These are phyloP conservation scores for Argyrosomus japonicus DNA, from an alignment of 2,113 vertebrate species.

Conservation along the genomic window DNA sequence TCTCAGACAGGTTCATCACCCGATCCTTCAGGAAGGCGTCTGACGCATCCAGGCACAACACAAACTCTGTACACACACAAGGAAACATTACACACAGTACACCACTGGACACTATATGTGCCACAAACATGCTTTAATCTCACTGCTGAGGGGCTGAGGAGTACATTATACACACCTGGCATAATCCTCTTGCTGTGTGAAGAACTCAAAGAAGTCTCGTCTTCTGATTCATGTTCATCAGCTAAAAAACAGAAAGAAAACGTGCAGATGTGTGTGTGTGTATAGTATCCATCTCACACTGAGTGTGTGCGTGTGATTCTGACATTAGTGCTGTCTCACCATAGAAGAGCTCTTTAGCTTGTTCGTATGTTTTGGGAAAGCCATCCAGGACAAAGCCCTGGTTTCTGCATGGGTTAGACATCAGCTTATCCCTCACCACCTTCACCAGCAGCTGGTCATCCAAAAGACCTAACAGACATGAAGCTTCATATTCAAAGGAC, in stretches of 20 bases:
- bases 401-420: conserved; percentile 91
- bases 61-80: conserved; percentile 83
- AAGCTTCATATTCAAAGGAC: not conserved
- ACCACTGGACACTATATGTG: not conserved
- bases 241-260: conserved; percentile 54
- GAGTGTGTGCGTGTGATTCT: not conserved
- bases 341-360: conserved; percentile 89
- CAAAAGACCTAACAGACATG: conserved; percentile 79
- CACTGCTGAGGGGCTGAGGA: not conserved
- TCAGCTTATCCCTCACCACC: conserved; percentile 89
- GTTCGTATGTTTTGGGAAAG: conserved; percentile 89
- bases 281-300: not conserved
- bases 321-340: conserved; percentile 77
- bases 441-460: conserved; percentile 86
- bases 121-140: not conserved
- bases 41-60: conserved; percentile 87
- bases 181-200: conserved; percentile 78
- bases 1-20: conserved; percentile 90
- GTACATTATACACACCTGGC: conserved; percentile 85
- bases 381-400: conserved; percentile 94
- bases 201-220: conserved; percentile 67
- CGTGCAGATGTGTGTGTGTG: not conserved
- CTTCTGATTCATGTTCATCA: conserved; percentile 84
- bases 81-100: not conserved
- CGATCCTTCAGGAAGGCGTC: conserved; percentile 91